These are phyloP conservation scores for Melinaea marsaeus DNA, from an alignment of 2,888 invertebrate species.

Conservation along the genomic window DNA sequence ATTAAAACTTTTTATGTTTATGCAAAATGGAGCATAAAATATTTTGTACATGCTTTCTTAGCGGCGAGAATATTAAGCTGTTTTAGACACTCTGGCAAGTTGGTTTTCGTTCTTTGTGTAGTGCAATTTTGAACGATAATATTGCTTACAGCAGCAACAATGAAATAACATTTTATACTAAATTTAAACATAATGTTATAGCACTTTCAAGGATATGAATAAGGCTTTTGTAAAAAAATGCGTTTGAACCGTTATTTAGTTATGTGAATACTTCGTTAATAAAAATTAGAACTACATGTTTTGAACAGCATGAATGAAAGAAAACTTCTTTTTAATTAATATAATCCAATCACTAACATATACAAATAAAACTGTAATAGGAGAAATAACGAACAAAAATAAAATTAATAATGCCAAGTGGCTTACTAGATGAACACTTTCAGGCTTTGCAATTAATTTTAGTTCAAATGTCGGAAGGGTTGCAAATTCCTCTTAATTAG, in stretches of 20 bases:
- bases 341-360: neutral
- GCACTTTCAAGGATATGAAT: neutral
- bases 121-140: slow-evolving; percentile 7
- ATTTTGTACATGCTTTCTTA: slow-evolving; percentile 4
- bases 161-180: neutral
- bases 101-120: slow-evolving; percentile 4
- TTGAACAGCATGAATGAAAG: too few species aligned
- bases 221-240: too few species aligned
- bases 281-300: too few species aligned
- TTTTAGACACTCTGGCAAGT: slow-evolving; percentile 5
- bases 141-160: slow-evolving; percentile 1
- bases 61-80: slow-evolving; percentile 7
- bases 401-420: slow-evolving; percentile 10
- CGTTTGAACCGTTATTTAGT: too few species aligned
- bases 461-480: slow-evolving; percentile 30
- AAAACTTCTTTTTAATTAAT: neutral
- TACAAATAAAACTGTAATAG: neutral
- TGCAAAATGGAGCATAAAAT: slow-evolving; percentile 7
- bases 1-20: slow-evolving; percentile 3
- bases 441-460: slow-evolving; percentile 26
- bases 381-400: slow-evolving; percentile 3
- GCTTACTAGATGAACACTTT: slow-evolving; percentile 16
- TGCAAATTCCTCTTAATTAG: slow-evolving; percentile 37
- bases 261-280: too few species aligned
- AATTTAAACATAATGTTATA: neutral